Percentiles rank a stretch among this genome's conserved stretches.
These are phyloP conservation scores for Hippocampus mohnikei DNA, from an alignment of 2,113 vertebrate species.

Conservation along the genomic window DNA sequence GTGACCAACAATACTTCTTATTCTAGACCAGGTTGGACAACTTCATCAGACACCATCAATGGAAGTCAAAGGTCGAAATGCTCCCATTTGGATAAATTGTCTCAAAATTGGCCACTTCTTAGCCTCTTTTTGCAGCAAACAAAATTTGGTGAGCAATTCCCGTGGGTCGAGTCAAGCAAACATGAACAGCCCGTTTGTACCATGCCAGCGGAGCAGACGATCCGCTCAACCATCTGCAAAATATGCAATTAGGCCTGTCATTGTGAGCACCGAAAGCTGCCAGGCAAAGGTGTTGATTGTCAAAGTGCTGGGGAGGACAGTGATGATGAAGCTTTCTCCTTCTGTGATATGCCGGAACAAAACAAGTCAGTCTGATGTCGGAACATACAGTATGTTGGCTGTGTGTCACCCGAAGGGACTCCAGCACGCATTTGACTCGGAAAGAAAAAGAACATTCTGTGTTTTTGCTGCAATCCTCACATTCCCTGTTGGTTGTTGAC, in stretches of 20 bases:
- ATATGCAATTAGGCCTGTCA: conserved; percentile 45
- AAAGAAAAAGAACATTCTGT: conserved; percentile 6
- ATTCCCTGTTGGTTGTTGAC: conserved; percentile 52
- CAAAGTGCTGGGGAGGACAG: conserved; percentile 24
- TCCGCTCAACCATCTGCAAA: conserved; percentile 32
- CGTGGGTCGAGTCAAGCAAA: not conserved
- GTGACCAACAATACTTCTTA: not conserved
- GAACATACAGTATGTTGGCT: not conserved
- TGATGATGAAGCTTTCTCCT: not conserved
- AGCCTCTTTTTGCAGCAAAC: not conserved
- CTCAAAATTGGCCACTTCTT: not conserved
- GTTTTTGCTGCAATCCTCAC: conserved; percentile 9
- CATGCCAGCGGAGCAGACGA: conserved; percentile 26
- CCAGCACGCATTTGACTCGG: not conserved
- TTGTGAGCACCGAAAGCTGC: conserved; percentile 21
- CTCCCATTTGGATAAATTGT: not conserved
- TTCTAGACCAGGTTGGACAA: not conserved
- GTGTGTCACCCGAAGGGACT: not conserved
- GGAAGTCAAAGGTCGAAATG: not conserved
- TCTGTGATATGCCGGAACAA: not conserved
- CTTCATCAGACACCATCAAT: not conserved
- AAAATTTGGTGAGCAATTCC: not conserved
- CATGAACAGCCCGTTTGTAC: not conserved
- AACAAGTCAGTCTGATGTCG: not conserved
- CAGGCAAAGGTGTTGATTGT: conserved; percentile 39